Conservation (phyloP, 2,797 vertebrate species). For the Clarias fuscus region DNA sequence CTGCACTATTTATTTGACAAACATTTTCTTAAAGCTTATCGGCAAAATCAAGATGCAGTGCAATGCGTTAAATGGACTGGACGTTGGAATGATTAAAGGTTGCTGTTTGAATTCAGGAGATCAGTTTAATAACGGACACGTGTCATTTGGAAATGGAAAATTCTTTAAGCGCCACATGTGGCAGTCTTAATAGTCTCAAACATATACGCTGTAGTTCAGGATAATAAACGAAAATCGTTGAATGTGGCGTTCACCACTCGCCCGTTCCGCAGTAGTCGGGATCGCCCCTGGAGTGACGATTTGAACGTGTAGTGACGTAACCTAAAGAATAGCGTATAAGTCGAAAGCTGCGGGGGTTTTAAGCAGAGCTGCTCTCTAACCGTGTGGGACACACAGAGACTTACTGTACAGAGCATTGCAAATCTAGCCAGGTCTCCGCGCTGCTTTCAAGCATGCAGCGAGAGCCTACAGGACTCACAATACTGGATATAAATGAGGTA, state of each 20-base stretch:
- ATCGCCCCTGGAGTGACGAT: conserved; percentile 37
- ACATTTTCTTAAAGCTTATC: background rate
- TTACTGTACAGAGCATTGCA: background rate
- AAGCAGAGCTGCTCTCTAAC: conserved; percentile 21
- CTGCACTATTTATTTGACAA: background rate
- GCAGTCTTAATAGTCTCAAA: background rate
- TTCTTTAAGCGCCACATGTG: background rate
- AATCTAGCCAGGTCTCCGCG: background rate
- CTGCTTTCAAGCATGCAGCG: background rate
- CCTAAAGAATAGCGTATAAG: conserved; percentile 33
- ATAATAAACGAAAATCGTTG: background rate
- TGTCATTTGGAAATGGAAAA: background rate
- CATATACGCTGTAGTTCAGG: background rate
- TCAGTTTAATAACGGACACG: background rate
- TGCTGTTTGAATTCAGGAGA: background rate
- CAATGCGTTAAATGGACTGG: background rate
- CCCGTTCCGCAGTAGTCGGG: background rate
- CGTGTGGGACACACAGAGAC: background rate
- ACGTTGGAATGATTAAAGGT: background rate
- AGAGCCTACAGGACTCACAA: background rate
- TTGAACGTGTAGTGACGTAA: conserved; percentile 63
- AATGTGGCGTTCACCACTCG: background rate
- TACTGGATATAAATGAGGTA: background rate
- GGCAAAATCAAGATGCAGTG: too few species aligned
- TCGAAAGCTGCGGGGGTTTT: conserved; percentile 21